Base-by-base conservation (phyloP, 2,888 invertebrate genomes). In the Cephus pygmeus region DNA sequence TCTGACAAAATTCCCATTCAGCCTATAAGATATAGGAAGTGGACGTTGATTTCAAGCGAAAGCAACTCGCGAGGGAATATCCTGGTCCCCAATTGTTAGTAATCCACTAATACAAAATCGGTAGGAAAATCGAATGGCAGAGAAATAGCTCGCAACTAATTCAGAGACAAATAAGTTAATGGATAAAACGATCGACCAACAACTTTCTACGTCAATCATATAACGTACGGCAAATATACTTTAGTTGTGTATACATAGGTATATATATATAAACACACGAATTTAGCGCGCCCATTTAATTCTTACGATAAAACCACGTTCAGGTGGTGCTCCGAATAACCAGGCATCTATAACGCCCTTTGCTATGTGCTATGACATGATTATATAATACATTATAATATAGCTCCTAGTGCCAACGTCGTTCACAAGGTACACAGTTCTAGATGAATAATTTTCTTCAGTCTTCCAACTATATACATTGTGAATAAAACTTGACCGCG, bases 101-200 rank as follows among this genome's bases (percentile, higher is more conserved):
- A 15, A 56, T 23, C 9, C 9, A 23, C 56, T 23, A 9, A 56
- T 23, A 56, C 9, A 23, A 56, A 56, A 56, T 56, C 23, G 23
- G 23, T 9, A 9, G 23, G 23, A 40, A 40, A 15, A 40, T 40
- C 15, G 15, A 56, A 56, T 56, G 6, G 0, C 23, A 9, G 9
- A 15, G 15, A 56, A 23, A 23, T 23, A 6, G 23, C 56, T 56
- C 56, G 56, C 56, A 23, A 23, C 23, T 9, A 56, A 56, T 71
- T 73, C 68, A 36, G 33, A 15, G 69, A 73, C 33, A 76, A 78
- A 78, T 73, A 73, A 68, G 76, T 69, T 78, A 73, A 78, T 78
- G 73, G 78, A 78, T 75, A 78, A 76, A 75, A 74, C 73, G 75
- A 75, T 75, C 75, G 56, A 75, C 40, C 40, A 34, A 40, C 33